Percentiles rank a stretch among this genome's conserved stretches.
phyloP scores from a whole-genome alignment of 2,888 invertebrate species.

The Emmelina monodactyla region DNA sequence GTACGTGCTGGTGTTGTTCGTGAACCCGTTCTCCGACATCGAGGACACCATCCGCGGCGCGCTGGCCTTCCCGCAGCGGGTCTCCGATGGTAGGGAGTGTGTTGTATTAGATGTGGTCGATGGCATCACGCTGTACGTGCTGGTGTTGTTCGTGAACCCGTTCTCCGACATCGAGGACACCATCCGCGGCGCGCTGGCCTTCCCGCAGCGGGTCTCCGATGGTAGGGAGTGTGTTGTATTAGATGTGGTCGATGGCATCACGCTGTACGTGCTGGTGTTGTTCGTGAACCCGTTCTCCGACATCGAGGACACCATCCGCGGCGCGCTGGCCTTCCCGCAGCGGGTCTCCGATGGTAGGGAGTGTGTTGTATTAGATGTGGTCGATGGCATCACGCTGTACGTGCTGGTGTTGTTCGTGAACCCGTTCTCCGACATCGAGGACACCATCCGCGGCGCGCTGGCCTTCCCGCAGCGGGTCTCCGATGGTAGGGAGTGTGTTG shows the following conservation, averaged over 20 bases:
- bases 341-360: slow-evolving; percentile 52
- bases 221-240: too few species aligned
- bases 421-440: slow-evolving; percentile 77
- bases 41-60: slow-evolving; percentile 74
- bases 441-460: slow-evolving; percentile 71
- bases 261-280: slow-evolving; percentile 75
- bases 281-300: slow-evolving; percentile 78
- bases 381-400: slow-evolving; percentile 76
- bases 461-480: slow-evolving; percentile 65
- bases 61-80: slow-evolving; percentile 65
- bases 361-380: too few species aligned
- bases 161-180: slow-evolving; percentile 77
- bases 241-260: slow-evolving; percentile 80
- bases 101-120: slow-evolving; percentile 81
- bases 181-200: slow-evolving; percentile 68
- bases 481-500: slow-evolving; percentile 50
- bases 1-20: slow-evolving; percentile 75
- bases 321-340: slow-evolving; percentile 68
- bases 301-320: slow-evolving; percentile 74
- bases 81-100: slow-evolving; percentile 55
- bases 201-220: slow-evolving; percentile 63
- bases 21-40: slow-evolving; percentile 77
- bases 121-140: slow-evolving; percentile 76
- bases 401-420: slow-evolving; percentile 77
- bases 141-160: slow-evolving; percentile 77